Percentiles rank a stretch among this genome's conserved stretches.
phyloP scores from a whole-genome alignment of 2,797 vertebrate genomes.

The Melanotaenia parkinsoni region DNA sequence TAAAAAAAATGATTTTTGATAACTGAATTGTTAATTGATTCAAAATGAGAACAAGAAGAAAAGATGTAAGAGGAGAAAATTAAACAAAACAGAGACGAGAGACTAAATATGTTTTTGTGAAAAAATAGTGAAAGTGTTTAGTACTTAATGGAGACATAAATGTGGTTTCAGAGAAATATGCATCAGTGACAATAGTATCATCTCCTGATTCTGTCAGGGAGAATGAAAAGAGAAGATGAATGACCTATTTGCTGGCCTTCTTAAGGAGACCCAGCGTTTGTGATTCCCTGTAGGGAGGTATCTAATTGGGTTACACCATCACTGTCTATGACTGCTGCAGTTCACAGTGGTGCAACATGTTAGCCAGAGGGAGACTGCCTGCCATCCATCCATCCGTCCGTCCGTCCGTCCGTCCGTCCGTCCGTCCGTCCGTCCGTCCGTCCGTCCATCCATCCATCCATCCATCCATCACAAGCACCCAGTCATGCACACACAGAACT shows the following conservation, averaged over 20 bases:
- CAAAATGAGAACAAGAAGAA: background rate
- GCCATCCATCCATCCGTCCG: conserved; percentile 32
- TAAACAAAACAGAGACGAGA: background rate
- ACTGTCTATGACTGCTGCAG: conserved; percentile 46
- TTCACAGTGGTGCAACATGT: conserved; percentile 58
- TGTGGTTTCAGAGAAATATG: conserved; percentile 10
- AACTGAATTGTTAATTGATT: background rate
- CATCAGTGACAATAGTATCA: conserved; percentile 1
- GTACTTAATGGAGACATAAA: background rate
- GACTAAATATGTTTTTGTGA: too few species aligned
- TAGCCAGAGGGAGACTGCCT: conserved; percentile 54
- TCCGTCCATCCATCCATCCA: conserved; percentile 28
- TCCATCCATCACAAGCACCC: conserved; percentile 21
- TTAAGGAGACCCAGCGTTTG: conserved; percentile 39
- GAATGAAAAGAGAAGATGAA: conserved; percentile 45
- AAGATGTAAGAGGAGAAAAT: background rate
- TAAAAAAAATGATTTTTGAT: background rate
- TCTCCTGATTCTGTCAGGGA: conserved; percentile 60
- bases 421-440: conserved; percentile 36
- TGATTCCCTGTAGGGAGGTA: conserved; percentile 41
- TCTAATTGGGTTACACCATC: conserved; percentile 66
- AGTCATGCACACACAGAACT: conserved; percentile 30
- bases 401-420: conserved; percentile 27
- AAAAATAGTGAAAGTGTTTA: background rate
- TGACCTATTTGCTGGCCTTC: conserved; percentile 58